Evolutionary conservation across 2,113 vertebrate genomes (phyloP), one percentile per base, ranked within the genome.

Genomic region (Suricata suricatta): DNA sequence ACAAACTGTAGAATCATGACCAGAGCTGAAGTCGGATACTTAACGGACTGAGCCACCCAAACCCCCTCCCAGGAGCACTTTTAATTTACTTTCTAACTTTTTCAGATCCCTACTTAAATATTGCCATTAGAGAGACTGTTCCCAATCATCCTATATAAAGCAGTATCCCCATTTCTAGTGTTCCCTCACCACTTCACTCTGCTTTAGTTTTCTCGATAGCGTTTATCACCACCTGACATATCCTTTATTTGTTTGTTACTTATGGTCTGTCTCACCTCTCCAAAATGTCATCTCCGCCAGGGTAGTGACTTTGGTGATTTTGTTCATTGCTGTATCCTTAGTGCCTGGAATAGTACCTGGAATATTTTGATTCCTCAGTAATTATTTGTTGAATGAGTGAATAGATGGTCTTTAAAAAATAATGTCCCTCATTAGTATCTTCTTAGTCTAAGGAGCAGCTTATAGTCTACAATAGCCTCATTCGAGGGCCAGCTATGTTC

Each of bases 141-240:
- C 29, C 35, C 79, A 33, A 60, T 57, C 44, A 60, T 12, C 4
- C 35, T 41, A 27, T 54, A 66, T 60, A 88, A 91, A 93, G 57
- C 5, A 80, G 27, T 44, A 83, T 71, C 19, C 44, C 33, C 50
- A 35, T 0, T 33, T 57, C 17, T 64, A 68, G 14, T 11, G 68
- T 3, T 17, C 57, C 11, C 17, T 80, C 21, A 38, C 21, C 29
- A 63, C 44, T 16, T 95, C 35, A 41, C 31, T 82, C 17, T 2
- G 0, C 21, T 87, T 93, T 80, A n/a, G 9, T 76, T 79, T 88
- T 91, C 16, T 63, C 21, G 7, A 63, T 33, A 52, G 35, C 33
- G 85, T 72, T 91, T 95, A 44, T 94, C 17, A 60, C 29, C 52
- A 97, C 14, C 54, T 95, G 87, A 68, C 2, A 57, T 25, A 92